Evolutionary conservation across 2,113 vertebrate genomes (phyloP).

Genomic region (Ptyas mucosa): DNA sequence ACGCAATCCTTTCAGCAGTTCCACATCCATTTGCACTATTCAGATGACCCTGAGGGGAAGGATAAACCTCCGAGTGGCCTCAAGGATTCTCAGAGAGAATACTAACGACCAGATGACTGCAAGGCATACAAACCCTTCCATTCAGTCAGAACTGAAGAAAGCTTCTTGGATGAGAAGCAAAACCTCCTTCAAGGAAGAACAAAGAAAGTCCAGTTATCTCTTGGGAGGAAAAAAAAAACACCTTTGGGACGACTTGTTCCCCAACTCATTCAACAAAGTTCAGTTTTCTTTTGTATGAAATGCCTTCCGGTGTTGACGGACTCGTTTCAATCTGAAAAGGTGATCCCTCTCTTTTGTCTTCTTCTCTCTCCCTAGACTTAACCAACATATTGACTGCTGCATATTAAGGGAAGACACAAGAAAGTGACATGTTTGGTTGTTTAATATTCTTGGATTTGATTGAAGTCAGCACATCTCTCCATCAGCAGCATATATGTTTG

Average conservation of each 20-base stretch:
- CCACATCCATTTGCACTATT: background rate
- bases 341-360: background rate
- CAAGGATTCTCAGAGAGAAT: background rate
- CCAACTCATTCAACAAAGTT: background rate
- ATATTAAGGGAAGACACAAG: constrained; percentile 70
- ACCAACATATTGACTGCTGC: constrained; percentile 75
- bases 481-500: constrained; percentile 73
- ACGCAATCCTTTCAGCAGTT: background rate
- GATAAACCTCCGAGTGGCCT: background rate
- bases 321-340: background rate
- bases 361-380: constrained; percentile 81
- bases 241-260: background rate
- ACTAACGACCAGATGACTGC: background rate
- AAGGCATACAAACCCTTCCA: background rate
- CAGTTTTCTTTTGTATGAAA: background rate
- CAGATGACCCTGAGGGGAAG: background rate
- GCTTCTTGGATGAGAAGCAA: background rate
- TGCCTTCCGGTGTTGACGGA: background rate
- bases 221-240: background rate
- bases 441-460: constrained; percentile 78
- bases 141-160: background rate
- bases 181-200: background rate
- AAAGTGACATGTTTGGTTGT: constrained; percentile 75
- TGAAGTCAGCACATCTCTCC: constrained; percentile 73
- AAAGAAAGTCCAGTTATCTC: background rate